Evolutionary conservation across 2,797 vertebrate genomes (phyloP).

Genomic region (Smutsia gigantea): DNA sequence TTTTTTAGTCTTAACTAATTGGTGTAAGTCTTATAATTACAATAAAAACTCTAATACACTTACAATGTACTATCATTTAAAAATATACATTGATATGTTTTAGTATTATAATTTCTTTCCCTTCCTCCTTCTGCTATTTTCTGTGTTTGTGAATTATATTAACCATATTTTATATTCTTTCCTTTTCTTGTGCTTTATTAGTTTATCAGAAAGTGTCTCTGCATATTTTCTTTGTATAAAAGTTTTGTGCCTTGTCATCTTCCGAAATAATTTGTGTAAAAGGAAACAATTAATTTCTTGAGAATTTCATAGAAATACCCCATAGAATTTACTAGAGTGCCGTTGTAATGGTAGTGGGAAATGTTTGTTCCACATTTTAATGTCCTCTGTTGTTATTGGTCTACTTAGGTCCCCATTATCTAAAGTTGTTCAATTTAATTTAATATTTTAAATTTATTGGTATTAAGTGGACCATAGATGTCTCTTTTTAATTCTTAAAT

Average conservation of each 20-base stretch:
- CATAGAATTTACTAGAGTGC: background rate
- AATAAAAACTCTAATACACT: background rate
- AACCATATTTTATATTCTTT: background rate
- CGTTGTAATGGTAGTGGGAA: background rate
- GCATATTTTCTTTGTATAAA: background rate
- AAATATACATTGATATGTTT: background rate
- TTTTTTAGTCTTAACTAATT: background rate
- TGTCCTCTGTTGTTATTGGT: background rate
- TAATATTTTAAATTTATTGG: background rate
- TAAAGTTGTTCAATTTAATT: background rate
- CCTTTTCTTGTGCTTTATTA: background rate
- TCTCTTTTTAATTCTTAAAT: background rate
- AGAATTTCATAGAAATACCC: background rate
- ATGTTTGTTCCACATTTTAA: background rate
- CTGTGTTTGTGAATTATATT: background rate
- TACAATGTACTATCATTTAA: background rate
- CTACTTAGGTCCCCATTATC: background rate
- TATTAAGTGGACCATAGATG: background rate
- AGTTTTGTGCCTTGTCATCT: background rate
- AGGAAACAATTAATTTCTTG: background rate
- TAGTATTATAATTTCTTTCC: background rate
- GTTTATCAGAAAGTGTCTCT: background rate
- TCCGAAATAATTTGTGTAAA: background rate
- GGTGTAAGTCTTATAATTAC: background rate
- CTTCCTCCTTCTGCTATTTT: background rate